Evolutionary conservation across 2,888 invertebrate genomes (phyloP).

Genomic region (Hermodice carunculata): DNA sequence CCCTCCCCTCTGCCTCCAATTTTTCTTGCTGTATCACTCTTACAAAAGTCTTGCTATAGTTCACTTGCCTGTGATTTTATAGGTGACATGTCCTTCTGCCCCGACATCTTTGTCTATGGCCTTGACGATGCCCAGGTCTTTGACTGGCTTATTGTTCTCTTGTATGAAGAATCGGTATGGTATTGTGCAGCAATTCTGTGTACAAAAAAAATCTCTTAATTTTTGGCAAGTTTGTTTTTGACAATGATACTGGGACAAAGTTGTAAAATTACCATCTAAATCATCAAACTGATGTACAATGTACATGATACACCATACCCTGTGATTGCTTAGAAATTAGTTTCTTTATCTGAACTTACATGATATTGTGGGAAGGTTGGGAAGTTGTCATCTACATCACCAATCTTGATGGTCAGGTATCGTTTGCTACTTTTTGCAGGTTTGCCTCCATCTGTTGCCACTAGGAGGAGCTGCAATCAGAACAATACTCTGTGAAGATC

Average conservation of each 20-base stretch:
- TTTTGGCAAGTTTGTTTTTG: too few relatives aligned
- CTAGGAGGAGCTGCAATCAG: slow-evolving; percentile 12
- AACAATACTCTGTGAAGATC: too few relatives aligned
- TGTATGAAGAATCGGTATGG: neutral
- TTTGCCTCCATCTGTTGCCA: slow-evolving; percentile 20
- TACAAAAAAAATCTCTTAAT: neutral
- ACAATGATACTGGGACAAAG: too few relatives aligned
- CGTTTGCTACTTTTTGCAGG: slow-evolving; percentile 12
- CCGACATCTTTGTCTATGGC: slow-evolving; percentile 27
- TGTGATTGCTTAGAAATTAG: too few relatives aligned
- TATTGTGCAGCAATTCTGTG: slow-evolving; percentile 30
- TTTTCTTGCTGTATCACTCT: neutral
- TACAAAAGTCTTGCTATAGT: neutral
- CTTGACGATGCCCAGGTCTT: slow-evolving; percentile 6
- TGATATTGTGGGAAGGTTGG: slow-evolving; percentile 24
- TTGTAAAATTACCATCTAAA: too few relatives aligned
- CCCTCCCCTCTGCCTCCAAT: too few relatives aligned
- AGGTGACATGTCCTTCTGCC: slow-evolving; percentile 29
- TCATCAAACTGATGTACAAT: too few relatives aligned
- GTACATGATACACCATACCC: too few relatives aligned
- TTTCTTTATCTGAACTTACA: too few relatives aligned
- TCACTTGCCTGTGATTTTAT: slow-evolving; percentile 1
- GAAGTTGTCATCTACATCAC: slow-evolving; percentile 23
- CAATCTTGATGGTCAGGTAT: slow-evolving; percentile 13
- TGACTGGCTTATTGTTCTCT: slow-evolving; percentile 7